Conservation (phyloP, 2,113 vertebrate genomes). For the Apaloderma vittatum region DNA sequence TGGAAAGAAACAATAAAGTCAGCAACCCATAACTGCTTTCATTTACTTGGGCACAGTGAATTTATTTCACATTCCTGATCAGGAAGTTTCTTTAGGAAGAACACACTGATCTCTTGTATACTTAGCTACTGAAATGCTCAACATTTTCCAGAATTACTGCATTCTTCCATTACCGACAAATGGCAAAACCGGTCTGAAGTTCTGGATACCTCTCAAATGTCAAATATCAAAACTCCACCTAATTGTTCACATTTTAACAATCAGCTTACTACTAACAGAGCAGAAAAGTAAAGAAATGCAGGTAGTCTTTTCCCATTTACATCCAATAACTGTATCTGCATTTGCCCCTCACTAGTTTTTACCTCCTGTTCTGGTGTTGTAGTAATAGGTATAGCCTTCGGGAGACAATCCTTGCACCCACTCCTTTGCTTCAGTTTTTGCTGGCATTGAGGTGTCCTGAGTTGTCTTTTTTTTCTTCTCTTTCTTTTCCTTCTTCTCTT, state of each 20-base stretch:
- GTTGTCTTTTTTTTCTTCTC: constrained; percentile 72
- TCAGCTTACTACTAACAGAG: neutral
- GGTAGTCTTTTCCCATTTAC: neutral
- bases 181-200: neutral
- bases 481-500: constrained; percentile 67
- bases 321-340: neutral
- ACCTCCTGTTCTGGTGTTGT: constrained; percentile 84
- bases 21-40: neutral
- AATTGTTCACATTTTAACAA: neutral
- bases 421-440: constrained; percentile 41
- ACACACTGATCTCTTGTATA: neutral
- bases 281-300: neutral
- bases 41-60: neutral
- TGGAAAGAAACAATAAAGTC: neutral
- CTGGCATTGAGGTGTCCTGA: constrained; percentile 15
- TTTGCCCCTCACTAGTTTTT: constrained; percentile 5
- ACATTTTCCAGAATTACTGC: neutral
- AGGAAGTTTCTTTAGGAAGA: neutral
- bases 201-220: neutral
- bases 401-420: constrained; percentile 82
- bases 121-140: neutral
- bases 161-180: neutral
- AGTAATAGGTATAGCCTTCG: constrained; percentile 83
- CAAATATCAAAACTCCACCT: neutral
- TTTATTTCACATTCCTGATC: neutral